Evolutionary conservation across 1,140 invertebrate species (phyloP).

Genomic region (Euglossa dilemma): DNA sequence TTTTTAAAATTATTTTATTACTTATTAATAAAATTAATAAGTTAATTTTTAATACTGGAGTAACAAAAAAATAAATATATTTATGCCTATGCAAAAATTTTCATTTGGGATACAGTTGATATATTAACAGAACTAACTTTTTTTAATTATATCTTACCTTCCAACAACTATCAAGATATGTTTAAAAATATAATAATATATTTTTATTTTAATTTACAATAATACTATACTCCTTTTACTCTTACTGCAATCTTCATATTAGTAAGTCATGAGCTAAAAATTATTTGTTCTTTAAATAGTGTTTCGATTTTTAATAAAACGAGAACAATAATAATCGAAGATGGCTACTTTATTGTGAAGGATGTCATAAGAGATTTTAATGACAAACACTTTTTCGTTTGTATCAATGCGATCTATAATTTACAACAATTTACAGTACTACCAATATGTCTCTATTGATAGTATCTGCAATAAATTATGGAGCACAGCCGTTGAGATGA

Average conservation of each 20-base stretch:
- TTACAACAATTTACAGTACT: constrained; percentile 6
- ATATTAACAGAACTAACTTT: too few relatives aligned
- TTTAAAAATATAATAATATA: too few relatives aligned
- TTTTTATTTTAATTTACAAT: too few relatives aligned
- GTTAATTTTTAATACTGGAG: too few relatives aligned
- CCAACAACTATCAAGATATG: too few relatives aligned
- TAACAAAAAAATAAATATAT: too few relatives aligned
- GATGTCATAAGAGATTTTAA: background rate
- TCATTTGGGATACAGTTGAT: too few relatives aligned
- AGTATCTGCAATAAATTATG: constrained; percentile 31
- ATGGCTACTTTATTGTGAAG: background rate
- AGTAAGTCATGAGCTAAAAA: background rate
- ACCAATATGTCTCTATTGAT: background rate
- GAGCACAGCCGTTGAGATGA: constrained; percentile 51
- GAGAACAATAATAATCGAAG: background rate
- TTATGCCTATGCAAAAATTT: too few relatives aligned
- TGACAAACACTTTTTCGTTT: background rate
- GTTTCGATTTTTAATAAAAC: background rate
- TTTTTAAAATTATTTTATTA: too few relatives aligned
- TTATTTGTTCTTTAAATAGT: background rate
- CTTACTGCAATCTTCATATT: background rate
- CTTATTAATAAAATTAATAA: too few relatives aligned
- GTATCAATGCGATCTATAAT: background rate
- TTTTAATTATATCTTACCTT: too few relatives aligned
- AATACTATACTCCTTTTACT: too few relatives aligned